Base-by-base conservation (phyloP, 2,797 vertebrate species). In the Fratercula arctica region DNA sequence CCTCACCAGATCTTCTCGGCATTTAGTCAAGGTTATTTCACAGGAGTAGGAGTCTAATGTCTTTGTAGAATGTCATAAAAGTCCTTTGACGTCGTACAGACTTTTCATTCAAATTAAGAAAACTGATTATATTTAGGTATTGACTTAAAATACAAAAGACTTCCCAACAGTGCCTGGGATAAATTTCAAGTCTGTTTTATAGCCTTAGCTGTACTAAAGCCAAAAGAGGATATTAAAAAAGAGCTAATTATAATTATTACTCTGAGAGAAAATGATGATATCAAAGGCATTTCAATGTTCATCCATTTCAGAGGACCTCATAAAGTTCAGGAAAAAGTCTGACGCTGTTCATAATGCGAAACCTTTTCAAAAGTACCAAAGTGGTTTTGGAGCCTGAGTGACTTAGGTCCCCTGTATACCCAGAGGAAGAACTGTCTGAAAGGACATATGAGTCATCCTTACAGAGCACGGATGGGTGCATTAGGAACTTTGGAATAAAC, bases 181-280 rank as follows among this genome's bases (percentile, higher is more conserved):
- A 92, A 80, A 78, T 68, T 95, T 96, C 85, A 95, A 89, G 63
- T 85, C 85, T 93, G 64, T 95, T 94, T 96, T 94, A 96, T 92
- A 86, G 89, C 43, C 39, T 84, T 85, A 82, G 69, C 59, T 96
- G 86, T 84, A 74, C 67, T 77, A 88, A 96, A 97, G 95, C 90
- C 90, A 96, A 89, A 94, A 88, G n/a, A 95, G 69, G 81, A 91
- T 93, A 94, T 97, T 95, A 95, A 84, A 90, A 94, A 88, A 91
- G 67, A 92, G 41, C 45, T 97, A 95, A 96, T 96, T 96, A 95
- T 93, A 92, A 93, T 95, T 95, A 96, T 87, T 95, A 85, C 81
- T 94, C 26, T 85, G 81, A 91, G 85, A 94, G 33, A 92, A 78
- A 85, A 92, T 82, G 67, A 90, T 94, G 69, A 74, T 95, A 96